Base-by-base conservation (phyloP, 2,888 invertebrate genomes). In the Cinara cedri region DNA sequence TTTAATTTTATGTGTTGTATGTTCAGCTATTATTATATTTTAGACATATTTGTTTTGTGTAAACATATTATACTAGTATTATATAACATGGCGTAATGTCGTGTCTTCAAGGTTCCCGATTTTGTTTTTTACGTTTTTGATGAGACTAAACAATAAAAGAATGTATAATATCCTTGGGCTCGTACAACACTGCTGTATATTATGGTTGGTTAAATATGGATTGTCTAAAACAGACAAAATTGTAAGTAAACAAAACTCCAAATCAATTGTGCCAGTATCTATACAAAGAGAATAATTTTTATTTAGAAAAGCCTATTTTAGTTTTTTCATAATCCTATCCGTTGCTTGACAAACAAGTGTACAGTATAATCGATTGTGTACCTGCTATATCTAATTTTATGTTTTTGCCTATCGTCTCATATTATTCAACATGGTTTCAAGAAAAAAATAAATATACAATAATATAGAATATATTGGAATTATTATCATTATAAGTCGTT, bases 271-370 rank as follows among this genome's bases (percentile, higher is more conserved):
- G 55, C 19, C 54, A 26, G 49, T 24, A 16, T 4, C 34, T 34
- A 34, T 16, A 44, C 9, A 75, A 55, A 76, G 55, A 51, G 74
- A 72, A 62, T 62, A 72, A 75, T 44, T 75, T 75, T 55, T 42
- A 44, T 65, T 55, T 42, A 63, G 26, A 63, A 21, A 60, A 60
- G 26, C 16, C 60, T 72, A 42, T 42, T 21, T 46, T 24, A n/a
- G 71, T 57, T 71, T 72, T n/a, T 44, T 57, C 71, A 57, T 44
- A 54, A 54, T 54, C 70, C 54, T 70, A 54, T 34, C 26, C 44
- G 24, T 55, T 11, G 24, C 2, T 57, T 16, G 21, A 16, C 71
- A 55, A 71, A 71, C 71, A 71, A 66, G 55, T 46, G 16, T 24
- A 19, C 34, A 34, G 34, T 34, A 72, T 21, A 42, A 44, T 68